Conservation (phyloP, 2,113 vertebrate species). For the Silurus asotus region DNA sequence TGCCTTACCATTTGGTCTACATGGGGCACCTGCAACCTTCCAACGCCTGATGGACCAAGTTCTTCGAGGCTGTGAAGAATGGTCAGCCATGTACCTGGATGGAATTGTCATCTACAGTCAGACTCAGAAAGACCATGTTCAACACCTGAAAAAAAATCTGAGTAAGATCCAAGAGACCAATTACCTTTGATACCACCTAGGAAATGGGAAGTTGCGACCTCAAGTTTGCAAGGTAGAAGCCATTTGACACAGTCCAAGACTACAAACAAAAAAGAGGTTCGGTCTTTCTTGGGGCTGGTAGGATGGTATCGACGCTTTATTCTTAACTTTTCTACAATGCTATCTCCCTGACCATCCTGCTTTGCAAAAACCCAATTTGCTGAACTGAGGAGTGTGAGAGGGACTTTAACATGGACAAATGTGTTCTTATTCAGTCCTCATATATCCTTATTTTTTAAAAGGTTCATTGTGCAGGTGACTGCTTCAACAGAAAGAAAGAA, state of each 20-base stretch:
- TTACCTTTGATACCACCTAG: not conserved
- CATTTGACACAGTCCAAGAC: not conserved
- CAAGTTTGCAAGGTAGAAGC: not conserved
- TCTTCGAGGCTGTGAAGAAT: not conserved
- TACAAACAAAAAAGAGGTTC: conserved; percentile 8
- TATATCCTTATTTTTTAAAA: too few relatives aligned
- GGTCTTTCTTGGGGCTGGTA: conserved; percentile 17
- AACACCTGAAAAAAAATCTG: too few relatives aligned
- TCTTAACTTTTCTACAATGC: not conserved
- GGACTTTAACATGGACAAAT: too few relatives aligned
- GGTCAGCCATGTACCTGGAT: not conserved
- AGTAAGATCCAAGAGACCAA: not conserved
- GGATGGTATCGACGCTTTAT: conserved; percentile 19
- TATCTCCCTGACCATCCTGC: not conserved
- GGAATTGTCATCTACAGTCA: not conserved
- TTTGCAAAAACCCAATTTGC: too few relatives aligned
- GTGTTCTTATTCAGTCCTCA: too few relatives aligned
- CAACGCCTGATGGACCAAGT: conserved; percentile 8
- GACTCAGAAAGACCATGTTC: not conserved
- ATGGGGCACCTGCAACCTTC: not conserved
- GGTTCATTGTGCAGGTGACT: too few relatives aligned
- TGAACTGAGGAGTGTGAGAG: too few relatives aligned
- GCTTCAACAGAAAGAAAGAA: too few relatives aligned
- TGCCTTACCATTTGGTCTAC: not conserved
- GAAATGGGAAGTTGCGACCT: conserved; percentile 16